Evolutionary conservation across 30 jellyfish, hydroid and myxozoan genomes (phyloP).

Genomic region (Aurelia aurita): DNA sequence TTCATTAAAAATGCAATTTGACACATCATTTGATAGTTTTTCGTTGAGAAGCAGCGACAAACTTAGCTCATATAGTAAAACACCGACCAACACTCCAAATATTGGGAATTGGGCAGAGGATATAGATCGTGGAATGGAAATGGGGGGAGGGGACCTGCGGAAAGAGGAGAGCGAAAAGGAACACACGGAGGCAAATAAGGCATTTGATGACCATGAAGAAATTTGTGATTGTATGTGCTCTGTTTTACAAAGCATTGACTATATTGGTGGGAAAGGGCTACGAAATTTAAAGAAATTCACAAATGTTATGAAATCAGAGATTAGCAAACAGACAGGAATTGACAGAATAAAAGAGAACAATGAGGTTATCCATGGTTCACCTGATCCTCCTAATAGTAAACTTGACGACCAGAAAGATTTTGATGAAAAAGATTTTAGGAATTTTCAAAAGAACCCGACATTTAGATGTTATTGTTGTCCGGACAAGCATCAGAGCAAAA

Average conservation of each 20-base stretch:
- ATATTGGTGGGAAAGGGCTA: conserved; percentile 45
- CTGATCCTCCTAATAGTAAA: not conserved
- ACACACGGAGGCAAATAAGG: not conserved
- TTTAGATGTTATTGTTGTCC: conserved; percentile 92
- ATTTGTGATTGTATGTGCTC: conserved; percentile 56
- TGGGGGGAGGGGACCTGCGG: not conserved
- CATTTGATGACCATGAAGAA: conserved; percentile 50
- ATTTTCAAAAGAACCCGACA: conserved; percentile 38
- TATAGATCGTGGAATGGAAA: not conserved
- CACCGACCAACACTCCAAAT: conserved; percentile 74
- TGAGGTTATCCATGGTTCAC: too few relatives aligned
- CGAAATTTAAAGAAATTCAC: conserved; percentile 20
- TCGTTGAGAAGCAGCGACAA: conserved; percentile 38
- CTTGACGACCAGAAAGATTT: not conserved
- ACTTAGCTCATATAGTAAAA: conserved; percentile 50
- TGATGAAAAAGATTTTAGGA: not conserved
- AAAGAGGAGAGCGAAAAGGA: not conserved
- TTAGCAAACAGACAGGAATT: not conserved
- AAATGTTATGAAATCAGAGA: conserved; percentile 18
- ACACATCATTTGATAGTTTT: conserved; percentile 25
- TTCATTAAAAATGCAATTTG: conserved; percentile 36
- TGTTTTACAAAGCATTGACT: conserved; percentile 50
- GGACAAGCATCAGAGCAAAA: not conserved
- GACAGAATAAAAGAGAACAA: not conserved
- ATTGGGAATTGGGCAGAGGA: conserved; percentile 39